phyloP scores from a whole-genome alignment of 2,888 invertebrate species.

The Mythimna lalbum region DNA sequence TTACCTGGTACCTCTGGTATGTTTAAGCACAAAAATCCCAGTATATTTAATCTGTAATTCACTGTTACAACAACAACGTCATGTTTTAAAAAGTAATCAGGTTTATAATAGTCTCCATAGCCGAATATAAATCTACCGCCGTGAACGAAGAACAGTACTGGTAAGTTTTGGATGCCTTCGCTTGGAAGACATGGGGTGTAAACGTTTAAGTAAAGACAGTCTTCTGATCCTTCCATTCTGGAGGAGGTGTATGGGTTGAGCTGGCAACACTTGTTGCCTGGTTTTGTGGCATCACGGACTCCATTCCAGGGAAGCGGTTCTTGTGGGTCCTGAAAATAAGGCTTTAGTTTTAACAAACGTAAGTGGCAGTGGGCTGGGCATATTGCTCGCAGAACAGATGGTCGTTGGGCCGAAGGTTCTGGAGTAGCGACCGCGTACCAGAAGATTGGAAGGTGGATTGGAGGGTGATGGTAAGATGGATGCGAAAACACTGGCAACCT shows the following conservation, averaged over 20 bases:
- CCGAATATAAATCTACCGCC: conserved; percentile 90
- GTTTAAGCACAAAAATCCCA: conserved; percentile 83
- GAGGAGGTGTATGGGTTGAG: conserved; percentile 81
- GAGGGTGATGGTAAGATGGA: too few relatives aligned
- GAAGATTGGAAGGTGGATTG: too few relatives aligned
- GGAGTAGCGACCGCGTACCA: too few relatives aligned
- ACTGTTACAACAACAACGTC: conserved; percentile 82
- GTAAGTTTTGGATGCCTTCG: conserved; percentile 77
- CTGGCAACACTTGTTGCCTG: conserved; percentile 84
- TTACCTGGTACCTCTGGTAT: conserved; percentile 84
- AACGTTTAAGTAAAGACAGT: conserved; percentile 93
- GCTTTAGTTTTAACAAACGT: too few relatives aligned
- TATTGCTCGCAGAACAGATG: too few relatives aligned
- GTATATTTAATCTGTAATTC: conserved; percentile 81
- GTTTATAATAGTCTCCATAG: conserved; percentile 86
- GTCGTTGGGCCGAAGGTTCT: too few relatives aligned
- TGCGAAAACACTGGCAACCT: too few relatives aligned
- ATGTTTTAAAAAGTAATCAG: conserved; percentile 80
- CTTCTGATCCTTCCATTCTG: conserved; percentile 90
- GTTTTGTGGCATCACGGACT: conserved; percentile 80
- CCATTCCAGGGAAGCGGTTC: conserved; percentile 78
- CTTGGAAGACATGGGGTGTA: conserved; percentile 90
- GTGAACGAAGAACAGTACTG: conserved; percentile 90
- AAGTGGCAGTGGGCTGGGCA: too few relatives aligned
- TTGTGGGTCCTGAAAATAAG: conserved; percentile 79